phyloP scores from a whole-genome alignment of 2,113 vertebrate species.

The Zapornia atra region DNA sequence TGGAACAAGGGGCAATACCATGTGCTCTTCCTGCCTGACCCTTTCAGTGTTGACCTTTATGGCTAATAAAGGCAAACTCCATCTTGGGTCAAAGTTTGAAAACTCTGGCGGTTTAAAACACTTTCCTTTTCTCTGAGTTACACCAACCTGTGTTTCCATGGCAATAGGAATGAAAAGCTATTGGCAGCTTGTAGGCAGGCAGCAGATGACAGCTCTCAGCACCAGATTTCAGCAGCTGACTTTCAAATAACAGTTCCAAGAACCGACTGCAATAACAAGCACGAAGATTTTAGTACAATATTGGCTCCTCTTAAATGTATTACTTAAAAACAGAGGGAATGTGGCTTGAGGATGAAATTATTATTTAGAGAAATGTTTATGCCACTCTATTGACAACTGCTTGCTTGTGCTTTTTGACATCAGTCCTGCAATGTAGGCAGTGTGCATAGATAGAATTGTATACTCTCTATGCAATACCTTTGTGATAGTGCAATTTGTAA shows the following conservation, averaged over 20 bases:
- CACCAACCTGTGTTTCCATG: constrained; percentile 37
- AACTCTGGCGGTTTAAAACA: not conserved
- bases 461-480: not conserved
- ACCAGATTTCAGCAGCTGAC: constrained; percentile 35
- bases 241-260: constrained; percentile 31
- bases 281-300: not conserved
- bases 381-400: not conserved
- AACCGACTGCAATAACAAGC: not conserved
- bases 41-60: not conserved
- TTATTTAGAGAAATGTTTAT: not conserved
- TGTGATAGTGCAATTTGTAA: not conserved
- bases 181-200: constrained; percentile 43
- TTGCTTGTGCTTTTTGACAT: not conserved
- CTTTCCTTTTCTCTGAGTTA: not conserved
- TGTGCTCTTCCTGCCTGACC: not conserved
- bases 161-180: not conserved
- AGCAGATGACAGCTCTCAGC: constrained; percentile 59
- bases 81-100: not conserved
- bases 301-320: not conserved
- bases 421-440: not conserved
- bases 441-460: not conserved
- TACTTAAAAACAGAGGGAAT: not conserved
- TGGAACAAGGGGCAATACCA: not conserved
- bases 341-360: not conserved
- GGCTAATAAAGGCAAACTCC: not conserved